A percentile compares a stretch with the other conserved stretches of the same genome.
These are phyloP conservation scores for Amphipoea oculea DNA, from an alignment of 2,888 invertebrate species.

Conservation along the genomic window DNA sequence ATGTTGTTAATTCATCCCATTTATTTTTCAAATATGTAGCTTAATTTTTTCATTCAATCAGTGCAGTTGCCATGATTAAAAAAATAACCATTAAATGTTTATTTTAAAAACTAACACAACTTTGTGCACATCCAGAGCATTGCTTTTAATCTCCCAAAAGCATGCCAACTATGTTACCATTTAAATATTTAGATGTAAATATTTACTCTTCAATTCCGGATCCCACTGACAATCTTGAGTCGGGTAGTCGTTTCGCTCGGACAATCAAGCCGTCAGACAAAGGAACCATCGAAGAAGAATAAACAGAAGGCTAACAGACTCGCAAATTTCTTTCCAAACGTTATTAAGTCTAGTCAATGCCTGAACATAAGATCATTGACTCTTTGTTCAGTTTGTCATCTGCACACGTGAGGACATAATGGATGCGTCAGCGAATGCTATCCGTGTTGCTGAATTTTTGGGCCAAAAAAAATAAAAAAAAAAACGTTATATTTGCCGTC, in stretches of 20 bases:
- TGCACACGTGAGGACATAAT: too few relatives aligned
- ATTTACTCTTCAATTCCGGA: slow-evolving; percentile 48
- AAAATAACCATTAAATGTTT: background rate
- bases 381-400: too few relatives aligned
- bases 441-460: too few relatives aligned
- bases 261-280: slow-evolving; percentile 58
- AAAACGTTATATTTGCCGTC: too few relatives aligned
- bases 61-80: background rate
- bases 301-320: slow-evolving; percentile 13
- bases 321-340: too few relatives aligned
- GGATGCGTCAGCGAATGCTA: too few relatives aligned
- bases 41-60: background rate
- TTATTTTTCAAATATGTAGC: background rate
- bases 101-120: background rate
- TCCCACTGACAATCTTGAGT: slow-evolving; percentile 49
- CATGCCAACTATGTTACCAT: slow-evolving; percentile 38
- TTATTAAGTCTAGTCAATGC: too few relatives aligned
- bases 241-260: slow-evolving; percentile 50
- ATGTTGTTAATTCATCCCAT: background rate
- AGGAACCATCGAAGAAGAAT: background rate
- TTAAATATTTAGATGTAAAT: slow-evolving; percentile 41
- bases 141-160: slow-evolving; percentile 26
- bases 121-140: background rate
- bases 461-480: too few relatives aligned
- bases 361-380: too few relatives aligned